phyloP scores from a whole-genome alignment of 2,888 invertebrate genomes.

The Gymnoscelis rufifasciata region DNA sequence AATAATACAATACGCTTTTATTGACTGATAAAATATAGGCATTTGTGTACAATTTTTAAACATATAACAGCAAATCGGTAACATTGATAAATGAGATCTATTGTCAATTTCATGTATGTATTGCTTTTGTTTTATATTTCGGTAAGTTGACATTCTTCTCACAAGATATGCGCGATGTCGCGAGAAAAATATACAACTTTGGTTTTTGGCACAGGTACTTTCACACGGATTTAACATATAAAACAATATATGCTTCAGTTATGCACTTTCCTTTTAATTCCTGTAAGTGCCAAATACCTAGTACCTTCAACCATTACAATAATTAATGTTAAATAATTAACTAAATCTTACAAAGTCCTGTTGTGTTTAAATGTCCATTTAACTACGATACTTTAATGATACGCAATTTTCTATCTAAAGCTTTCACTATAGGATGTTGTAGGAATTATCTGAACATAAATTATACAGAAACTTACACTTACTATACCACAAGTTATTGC shows the following conservation, averaged over 20 bases:
- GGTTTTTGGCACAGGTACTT: background rate
- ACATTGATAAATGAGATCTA: conserved; percentile 32
- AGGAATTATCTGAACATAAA: background rate
- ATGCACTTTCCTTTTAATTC: too few relatives aligned
- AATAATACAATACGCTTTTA: conserved; percentile 28
- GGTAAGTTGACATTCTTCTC: conserved; percentile 26
- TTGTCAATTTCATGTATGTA: conserved; percentile 23
- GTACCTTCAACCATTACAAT: too few relatives aligned
- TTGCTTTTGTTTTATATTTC: conserved; percentile 21
- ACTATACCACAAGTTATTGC: background rate
- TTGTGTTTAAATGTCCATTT: too few relatives aligned
- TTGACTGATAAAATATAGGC: conserved; percentile 31
- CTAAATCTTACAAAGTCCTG: too few relatives aligned
- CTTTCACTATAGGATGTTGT: background rate
- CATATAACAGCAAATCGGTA: conserved; percentile 28
- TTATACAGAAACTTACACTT: background rate
- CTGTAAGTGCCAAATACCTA: too few relatives aligned
- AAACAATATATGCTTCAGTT: too few relatives aligned
- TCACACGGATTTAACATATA: background rate
- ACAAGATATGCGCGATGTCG: conserved; percentile 24
- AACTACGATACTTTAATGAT: too few relatives aligned
- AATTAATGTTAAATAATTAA: too few relatives aligned
- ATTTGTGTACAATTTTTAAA: conserved; percentile 29
- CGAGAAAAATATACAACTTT: conserved; percentile 26
- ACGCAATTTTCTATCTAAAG: background rate